phyloP scores from a whole-genome alignment of 2,797 vertebrate genomes.

The Molossus molossus region DNA sequence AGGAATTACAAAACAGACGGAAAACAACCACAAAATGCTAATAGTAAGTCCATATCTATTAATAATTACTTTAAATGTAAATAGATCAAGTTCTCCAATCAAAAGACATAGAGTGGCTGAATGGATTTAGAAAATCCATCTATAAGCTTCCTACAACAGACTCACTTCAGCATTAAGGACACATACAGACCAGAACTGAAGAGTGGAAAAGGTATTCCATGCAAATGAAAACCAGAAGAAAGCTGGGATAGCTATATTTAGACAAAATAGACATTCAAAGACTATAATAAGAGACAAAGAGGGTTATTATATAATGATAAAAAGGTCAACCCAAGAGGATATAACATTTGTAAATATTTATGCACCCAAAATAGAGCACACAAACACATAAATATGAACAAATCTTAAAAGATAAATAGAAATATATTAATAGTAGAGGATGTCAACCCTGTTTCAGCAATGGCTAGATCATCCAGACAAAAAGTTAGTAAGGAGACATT shows the following conservation, averaged over 20 bases:
- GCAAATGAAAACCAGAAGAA: neutral
- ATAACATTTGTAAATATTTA: neutral
- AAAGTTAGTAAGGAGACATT: constrained; percentile 3
- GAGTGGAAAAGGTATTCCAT: neutral
- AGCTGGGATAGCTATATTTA: neutral
- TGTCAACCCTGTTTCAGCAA: neutral
- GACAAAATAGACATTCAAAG: neutral
- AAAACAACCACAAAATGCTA: neutral
- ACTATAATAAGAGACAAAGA: neutral
- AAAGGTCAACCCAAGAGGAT: neutral
- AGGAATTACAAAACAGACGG: neutral
- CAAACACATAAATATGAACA: neutral
- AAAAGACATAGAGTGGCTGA: neutral
- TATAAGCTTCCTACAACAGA: neutral
- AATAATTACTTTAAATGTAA: neutral
- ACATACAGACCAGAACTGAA: neutral
- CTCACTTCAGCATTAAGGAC: neutral
- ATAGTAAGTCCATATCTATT: neutral
- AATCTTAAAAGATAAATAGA: neutral
- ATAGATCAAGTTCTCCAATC: neutral
- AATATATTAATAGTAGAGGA: neutral
- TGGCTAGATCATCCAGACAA: neutral
- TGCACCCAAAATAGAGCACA: neutral
- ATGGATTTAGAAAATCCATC: neutral
- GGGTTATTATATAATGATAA: neutral